phyloP scores from a whole-genome alignment of 2,113 vertebrate genomes.

The Sporophila hypoxantha region DNA sequence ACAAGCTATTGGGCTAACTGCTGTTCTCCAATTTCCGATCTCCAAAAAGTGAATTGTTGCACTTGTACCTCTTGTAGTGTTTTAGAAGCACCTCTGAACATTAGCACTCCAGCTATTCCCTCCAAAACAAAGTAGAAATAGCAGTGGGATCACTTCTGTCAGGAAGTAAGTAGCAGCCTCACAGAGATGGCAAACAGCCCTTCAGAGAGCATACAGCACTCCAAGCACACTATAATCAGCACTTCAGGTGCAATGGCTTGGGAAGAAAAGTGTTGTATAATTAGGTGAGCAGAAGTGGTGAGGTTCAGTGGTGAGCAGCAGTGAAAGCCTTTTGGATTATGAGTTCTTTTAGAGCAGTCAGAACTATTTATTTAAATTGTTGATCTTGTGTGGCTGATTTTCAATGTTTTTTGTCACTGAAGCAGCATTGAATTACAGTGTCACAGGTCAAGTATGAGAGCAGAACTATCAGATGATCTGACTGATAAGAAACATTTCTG shows the following conservation, averaged over 20 bases:
- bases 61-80: not conserved
- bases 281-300: not conserved
- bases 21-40: not conserved
- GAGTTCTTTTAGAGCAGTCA: not conserved
- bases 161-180: not conserved
- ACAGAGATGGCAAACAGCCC: not conserved
- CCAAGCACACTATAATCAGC: not conserved
- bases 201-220: not conserved
- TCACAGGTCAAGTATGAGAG: not conserved
- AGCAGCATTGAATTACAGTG: not conserved
- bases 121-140: not conserved
- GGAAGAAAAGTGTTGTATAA: not conserved
- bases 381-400: not conserved
- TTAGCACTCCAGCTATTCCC: not conserved
- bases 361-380: constrained; percentile 12
- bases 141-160: not conserved
- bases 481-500: not conserved
- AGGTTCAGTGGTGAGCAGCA: not conserved
- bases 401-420: not conserved
- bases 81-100: not conserved
- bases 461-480: not conserved
- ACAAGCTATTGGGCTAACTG: not conserved
- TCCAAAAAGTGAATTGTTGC: not conserved
- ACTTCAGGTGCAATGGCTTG: constrained; percentile 6
- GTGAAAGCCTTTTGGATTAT: not conserved